Conservation (phyloP, 92 coral and sea anemone species). For the Parazoanthus atlanticus region DNA sequence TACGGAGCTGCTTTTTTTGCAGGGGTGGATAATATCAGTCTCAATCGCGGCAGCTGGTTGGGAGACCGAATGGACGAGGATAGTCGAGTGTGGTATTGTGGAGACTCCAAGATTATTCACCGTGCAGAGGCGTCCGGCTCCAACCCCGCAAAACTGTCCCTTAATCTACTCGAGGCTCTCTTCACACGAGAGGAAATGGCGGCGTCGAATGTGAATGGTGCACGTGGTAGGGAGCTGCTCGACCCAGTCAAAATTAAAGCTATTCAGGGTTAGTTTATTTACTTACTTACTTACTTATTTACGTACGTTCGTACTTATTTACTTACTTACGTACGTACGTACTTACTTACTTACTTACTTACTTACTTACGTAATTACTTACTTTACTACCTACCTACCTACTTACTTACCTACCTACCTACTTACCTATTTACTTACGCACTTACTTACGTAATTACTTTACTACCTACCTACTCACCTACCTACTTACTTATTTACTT, state of each 20-base stretch:
- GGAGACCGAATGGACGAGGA: constrained; percentile 76
- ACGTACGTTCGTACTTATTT: too few relatives aligned
- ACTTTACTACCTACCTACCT: too few relatives aligned
- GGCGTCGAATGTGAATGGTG: constrained; percentile 92
- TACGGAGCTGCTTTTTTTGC: neutral
- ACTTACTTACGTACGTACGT: too few relatives aligned
- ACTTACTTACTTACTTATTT: neutral
- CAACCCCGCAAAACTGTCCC: constrained; percentile 93
- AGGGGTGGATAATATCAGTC: constrained; percentile 57
- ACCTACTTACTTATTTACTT: too few relatives aligned
- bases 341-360: too few relatives aligned
- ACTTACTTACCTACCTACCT: too few relatives aligned
- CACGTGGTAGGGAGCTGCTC: constrained; percentile 89
- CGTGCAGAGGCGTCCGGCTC: constrained; percentile 90
- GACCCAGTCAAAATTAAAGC: constrained; percentile 95
- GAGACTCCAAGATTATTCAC: constrained; percentile 76
- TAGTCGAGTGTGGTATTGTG: constrained; percentile 90
- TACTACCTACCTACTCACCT: too few relatives aligned
- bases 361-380: too few relatives aligned
- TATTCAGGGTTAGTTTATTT: constrained; percentile 70
- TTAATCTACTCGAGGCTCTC: constrained; percentile 86
- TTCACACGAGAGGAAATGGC: constrained; percentile 96
- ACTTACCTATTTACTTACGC: too few relatives aligned
- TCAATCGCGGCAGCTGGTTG: constrained; percentile 86
- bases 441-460: too few relatives aligned